Percentiles rank a stretch among this genome's conserved stretches.
Evolutionary conservation across 2,888 invertebrate species (phyloP).

Genomic region (Synanthedon myopaeformis): DNA sequence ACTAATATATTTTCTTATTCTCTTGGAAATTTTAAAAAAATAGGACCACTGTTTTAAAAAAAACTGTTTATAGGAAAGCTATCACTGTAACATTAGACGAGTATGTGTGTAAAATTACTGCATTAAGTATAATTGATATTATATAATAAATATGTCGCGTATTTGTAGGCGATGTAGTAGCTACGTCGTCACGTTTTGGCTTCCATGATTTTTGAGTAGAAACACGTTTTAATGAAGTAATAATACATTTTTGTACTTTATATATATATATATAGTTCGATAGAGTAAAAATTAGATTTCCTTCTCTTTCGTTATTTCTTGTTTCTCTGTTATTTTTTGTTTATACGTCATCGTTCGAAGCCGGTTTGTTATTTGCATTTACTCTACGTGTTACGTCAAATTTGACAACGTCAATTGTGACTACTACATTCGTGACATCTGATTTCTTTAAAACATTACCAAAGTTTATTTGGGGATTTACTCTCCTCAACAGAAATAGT

Average conservation of each 20-base stretch:
- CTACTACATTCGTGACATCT: constrained; percentile 11
- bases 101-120: constrained; percentile 16
- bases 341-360: constrained; percentile 19
- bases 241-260: constrained; percentile 43
- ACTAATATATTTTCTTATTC: constrained; percentile 52
- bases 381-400: constrained; percentile 16
- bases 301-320: constrained; percentile 4
- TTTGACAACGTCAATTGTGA: constrained; percentile 12
- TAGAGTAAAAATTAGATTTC: background rate
- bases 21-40: constrained; percentile 25
- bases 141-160: constrained; percentile 25
- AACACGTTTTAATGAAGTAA: constrained; percentile 7
- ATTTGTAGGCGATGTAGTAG: constrained; percentile 40
- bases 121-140: constrained; percentile 19
- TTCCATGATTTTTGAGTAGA: constrained; percentile 62
- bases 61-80: constrained; percentile 25
- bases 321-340: constrained; percentile 4
- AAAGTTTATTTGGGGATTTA: constrained; percentile 23
- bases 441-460: constrained; percentile 15
- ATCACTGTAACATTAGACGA: constrained; percentile 49
- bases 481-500: constrained; percentile 19
- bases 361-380: constrained; percentile 50
- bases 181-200: constrained; percentile 49
- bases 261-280: constrained; percentile 17
- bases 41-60: constrained; percentile 42